A percentile compares a stretch with the other conserved stretches of the same genome.
Evolutionary conservation across 2,113 vertebrate species (phyloP).

Genomic region (Lamprologus ornatipinnis): DNA sequence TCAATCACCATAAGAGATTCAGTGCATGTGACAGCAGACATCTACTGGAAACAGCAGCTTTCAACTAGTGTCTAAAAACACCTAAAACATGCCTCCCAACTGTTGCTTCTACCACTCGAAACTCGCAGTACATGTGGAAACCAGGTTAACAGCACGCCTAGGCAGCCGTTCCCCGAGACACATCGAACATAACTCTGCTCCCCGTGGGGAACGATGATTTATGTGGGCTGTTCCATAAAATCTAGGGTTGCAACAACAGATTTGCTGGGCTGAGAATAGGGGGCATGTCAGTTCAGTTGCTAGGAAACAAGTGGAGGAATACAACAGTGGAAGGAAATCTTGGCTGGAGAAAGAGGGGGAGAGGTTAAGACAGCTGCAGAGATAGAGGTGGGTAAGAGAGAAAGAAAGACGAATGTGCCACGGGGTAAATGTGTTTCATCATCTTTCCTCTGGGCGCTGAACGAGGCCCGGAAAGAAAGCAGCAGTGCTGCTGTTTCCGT

Average conservation of each 20-base stretch:
- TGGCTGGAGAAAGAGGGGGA: conserved; percentile 22
- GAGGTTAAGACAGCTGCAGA: conserved; percentile 17
- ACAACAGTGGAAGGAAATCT: conserved; percentile 58
- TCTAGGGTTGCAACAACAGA: conserved; percentile 44
- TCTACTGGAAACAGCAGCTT: background rate
- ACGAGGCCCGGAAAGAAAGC: background rate
- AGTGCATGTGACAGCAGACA: background rate
- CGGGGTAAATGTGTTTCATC: conserved; percentile 26
- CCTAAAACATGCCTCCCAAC: background rate
- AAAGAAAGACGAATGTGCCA: background rate
- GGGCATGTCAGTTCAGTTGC: conserved; percentile 65
- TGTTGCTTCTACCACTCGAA: conserved; percentile 8
- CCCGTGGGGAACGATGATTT: conserved; percentile 19
- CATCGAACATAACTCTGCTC: background rate
- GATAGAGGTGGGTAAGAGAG: background rate
- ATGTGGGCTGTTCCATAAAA: conserved; percentile 49
- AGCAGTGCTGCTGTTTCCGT: conserved; percentile 24
- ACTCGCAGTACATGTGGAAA: background rate
- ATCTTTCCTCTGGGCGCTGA: conserved; percentile 12
- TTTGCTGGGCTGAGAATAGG: conserved; percentile 50
- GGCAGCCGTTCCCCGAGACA: background rate
- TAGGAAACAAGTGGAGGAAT: conserved; percentile 63
- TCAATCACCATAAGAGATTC: background rate
- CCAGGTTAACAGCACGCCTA: conserved; percentile 15
- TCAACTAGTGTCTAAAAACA: background rate